Evolutionary conservation across 2,113 vertebrate genomes (phyloP).

Genomic region (Clarias batrachus): DNA sequence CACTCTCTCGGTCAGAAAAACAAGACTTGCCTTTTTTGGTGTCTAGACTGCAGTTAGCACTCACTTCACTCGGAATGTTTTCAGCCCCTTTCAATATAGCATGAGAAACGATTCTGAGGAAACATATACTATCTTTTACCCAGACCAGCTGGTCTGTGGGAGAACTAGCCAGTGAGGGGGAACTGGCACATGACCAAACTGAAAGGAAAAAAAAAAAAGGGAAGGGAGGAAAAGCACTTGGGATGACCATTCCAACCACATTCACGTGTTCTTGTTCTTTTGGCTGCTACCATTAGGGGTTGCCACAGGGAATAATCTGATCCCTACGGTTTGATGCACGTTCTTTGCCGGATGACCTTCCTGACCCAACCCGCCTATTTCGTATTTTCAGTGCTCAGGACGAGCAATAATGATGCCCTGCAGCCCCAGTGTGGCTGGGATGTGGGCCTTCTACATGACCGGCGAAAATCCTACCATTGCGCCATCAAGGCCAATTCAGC

Average conservation of each 20-base stretch:
- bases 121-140: background rate
- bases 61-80: background rate
- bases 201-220: background rate
- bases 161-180: background rate
- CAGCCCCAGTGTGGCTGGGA: too few species aligned
- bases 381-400: too few species aligned
- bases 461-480: too few species aligned
- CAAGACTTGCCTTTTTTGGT: background rate
- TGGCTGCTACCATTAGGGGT: too few species aligned
- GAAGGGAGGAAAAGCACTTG: background rate
- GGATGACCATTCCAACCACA: background rate
- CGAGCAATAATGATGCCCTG: too few species aligned
- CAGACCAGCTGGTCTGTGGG: background rate
- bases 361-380: too few species aligned
- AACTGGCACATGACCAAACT: background rate
- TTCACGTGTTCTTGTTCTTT: too few species aligned
- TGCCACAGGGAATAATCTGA: too few species aligned
- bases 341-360: too few species aligned
- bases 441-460: too few species aligned
- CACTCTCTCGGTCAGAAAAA: background rate
- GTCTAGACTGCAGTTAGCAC: background rate
- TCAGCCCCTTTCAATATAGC: background rate
- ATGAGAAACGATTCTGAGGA: background rate
- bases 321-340: too few species aligned
- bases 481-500: background rate